These are phyloP conservation scores for Allobates femoralis DNA, from an alignment of 2,797 vertebrate genomes.

Conservation along the genomic window DNA sequence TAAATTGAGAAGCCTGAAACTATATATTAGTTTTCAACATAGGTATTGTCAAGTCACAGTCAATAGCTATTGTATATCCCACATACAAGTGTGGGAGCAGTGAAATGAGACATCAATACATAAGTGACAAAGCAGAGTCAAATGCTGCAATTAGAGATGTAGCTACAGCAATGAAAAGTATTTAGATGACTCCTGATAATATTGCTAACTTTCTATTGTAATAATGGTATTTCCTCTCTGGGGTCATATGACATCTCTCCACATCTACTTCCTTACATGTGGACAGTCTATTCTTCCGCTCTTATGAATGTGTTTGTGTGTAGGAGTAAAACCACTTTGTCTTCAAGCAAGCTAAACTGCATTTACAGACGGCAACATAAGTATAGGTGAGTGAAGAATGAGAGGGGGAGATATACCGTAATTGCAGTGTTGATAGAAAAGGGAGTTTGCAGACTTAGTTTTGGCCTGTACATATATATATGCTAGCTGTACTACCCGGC, in stretches of 20 bases:
- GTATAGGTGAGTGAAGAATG: conserved; percentile 23
- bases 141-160: neutral
- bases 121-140: neutral
- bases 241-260: conserved; percentile 1
- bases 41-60: neutral
- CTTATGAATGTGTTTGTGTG: neutral
- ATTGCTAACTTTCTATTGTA: neutral
- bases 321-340: neutral
- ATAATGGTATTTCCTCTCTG: neutral
- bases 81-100: neutral
- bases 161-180: neutral
- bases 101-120: neutral
- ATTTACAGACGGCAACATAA: neutral
- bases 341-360: neutral
- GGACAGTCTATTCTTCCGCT: neutral
- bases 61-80: neutral
- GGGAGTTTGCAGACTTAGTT: neutral
- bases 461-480: neutral
- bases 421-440: neutral
- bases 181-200: neutral
- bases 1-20: neutral
- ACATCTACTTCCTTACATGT: neutral
- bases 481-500: no score
- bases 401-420: neutral
- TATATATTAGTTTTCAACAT: neutral